Evolutionary conservation across 35 echinoderm and acorn worm species (phyloP).

Genomic region (Stichopus chloronotus): DNA sequence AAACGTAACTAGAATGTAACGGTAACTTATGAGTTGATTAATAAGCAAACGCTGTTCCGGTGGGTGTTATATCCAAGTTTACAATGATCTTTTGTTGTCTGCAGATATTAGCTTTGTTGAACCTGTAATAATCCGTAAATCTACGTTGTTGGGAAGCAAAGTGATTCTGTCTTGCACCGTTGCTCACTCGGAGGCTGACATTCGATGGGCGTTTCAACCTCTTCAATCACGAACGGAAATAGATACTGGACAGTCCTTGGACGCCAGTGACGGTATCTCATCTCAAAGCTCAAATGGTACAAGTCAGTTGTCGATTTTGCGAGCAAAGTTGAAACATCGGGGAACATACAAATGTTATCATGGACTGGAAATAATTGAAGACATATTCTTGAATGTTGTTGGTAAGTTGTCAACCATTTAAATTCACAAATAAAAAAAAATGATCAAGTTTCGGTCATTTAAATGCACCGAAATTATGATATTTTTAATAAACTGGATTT

Average conservation of each 20-base stretch:
- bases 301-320: no score
- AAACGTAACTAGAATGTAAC: no score
- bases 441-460: neutral
- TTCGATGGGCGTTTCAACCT: neutral
- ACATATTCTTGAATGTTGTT: neutral
- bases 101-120: neutral
- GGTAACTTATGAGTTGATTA: no score
- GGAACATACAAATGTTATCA: neutral
- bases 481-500: no score
- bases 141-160: neutral
- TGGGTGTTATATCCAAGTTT: no score
- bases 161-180: neutral
- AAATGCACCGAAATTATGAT: no score
- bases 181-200: neutral
- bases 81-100: neutral
- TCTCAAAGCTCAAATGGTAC: no score
- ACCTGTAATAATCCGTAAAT: neutral
- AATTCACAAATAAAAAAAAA: neutral
- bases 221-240: no score
- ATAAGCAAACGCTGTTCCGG: no score
- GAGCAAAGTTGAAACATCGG: neutral
- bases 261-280: no score
- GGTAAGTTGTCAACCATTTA: neutral
- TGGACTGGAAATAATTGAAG: neutral
- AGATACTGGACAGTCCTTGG: no score